Conservation (phyloP, 53 echinoderm and acorn worm genomes). For the Astropecten irregularis region DNA sequence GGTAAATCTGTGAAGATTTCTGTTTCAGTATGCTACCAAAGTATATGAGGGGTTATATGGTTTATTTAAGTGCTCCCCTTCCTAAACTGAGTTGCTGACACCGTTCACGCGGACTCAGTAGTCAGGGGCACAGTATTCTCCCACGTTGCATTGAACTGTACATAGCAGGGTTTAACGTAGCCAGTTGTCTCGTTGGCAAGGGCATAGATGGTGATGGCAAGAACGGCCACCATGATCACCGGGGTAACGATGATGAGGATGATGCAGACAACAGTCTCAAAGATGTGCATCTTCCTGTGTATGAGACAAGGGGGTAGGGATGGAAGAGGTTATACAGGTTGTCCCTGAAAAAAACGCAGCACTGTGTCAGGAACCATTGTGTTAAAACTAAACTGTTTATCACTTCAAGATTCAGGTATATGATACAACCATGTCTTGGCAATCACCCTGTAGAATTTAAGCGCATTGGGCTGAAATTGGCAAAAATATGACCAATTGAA, state of each 20-base stretch:
- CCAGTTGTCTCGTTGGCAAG: slow-evolving; percentile 18
- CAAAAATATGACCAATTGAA: too few relatives aligned
- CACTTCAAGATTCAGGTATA: too few relatives aligned
- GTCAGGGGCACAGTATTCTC: background rate
- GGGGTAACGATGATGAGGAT: slow-evolving; percentile 33
- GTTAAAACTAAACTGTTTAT: too few relatives aligned
- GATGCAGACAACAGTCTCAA: slow-evolving; percentile 14
- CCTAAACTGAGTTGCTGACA: too few relatives aligned
- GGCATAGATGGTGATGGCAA: slow-evolving; percentile 2
- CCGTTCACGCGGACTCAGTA: background rate
- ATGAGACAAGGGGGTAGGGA: too few relatives aligned
- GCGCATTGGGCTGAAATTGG: too few relatives aligned
- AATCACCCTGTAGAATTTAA: background rate
- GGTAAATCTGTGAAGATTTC: too few relatives aligned
- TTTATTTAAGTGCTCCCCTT: too few relatives aligned
- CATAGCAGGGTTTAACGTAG: slow-evolving; percentile 38
- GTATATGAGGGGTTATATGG: too few relatives aligned
- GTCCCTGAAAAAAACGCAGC: too few relatives aligned
- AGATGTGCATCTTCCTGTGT: slow-evolving; percentile 49
- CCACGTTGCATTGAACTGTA: slow-evolving; percentile 18
- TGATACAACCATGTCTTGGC: background rate
- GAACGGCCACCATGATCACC: background rate
- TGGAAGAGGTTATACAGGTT: background rate
- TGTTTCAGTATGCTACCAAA: too few relatives aligned
- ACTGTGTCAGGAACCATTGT: too few relatives aligned